Base-by-base conservation (phyloP, 2,888 invertebrate species). In the Brachylomia viminalis region DNA sequence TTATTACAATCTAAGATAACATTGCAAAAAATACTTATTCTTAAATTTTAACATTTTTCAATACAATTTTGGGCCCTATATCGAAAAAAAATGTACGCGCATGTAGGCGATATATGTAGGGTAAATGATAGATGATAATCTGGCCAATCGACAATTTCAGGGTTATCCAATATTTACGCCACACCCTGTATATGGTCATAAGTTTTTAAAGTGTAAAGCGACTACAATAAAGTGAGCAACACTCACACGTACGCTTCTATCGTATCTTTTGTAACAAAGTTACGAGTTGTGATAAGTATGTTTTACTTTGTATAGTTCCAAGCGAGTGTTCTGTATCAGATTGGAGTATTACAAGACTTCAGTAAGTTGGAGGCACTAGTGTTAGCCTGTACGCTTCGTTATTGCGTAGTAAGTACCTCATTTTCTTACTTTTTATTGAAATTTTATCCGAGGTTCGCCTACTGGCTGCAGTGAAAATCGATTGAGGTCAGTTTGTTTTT, bases 291-390 rank as follows among this genome's bases (percentile, higher is more conserved):
- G 38, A 47, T 64, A 59, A 30, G 38, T 64, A 64, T 77, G 78
- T 61, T 72, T 72, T 68, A 72, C 66, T 83, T 67, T 62, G 30
- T 23, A 62, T 77, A 83, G 33, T 77, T 78, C 54, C 45, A 52
- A 62, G n/a, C 49, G n/a, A 27, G 69, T 45, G 20, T 65, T 33
- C 27, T 42, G 8, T 70, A 77, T 72, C 56, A 81, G 70, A 73
- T 70, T 61, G 23, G 49, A 62, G 45, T 54, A 52, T 72, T 56
- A 47, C 27, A 70, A 27, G n/a, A 59, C 17, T 64, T 52, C 20
- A 58, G 15, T 59, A 27, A 61, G 49, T 70, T 66, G 15, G 8
- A 11, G 30, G n/a, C 4, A 49, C 20, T 42, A 56, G 15, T n/a
- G 30, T 23, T 66, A 49, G n/a, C 27, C 30, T 30, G 20, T 33